Base-by-base conservation (phyloP, 2,888 invertebrate genomes). In the Metopia argyrocephala region DNA sequence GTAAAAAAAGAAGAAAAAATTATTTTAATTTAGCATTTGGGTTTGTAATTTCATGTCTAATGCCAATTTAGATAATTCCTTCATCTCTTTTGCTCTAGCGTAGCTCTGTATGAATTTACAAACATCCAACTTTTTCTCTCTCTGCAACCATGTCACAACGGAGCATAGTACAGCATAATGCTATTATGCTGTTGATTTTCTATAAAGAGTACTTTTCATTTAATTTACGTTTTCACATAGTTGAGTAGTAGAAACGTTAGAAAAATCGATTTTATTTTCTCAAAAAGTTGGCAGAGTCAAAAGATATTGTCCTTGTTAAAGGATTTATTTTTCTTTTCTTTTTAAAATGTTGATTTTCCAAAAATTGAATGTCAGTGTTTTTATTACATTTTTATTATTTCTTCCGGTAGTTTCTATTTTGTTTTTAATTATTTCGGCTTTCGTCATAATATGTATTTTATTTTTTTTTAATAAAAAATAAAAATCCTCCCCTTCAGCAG, bases 321-420 rank as follows among this genome's bases (percentile, higher is more conserved):
- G 3, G n/a, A 48, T 50, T 50, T n/a, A 21, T 74, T 73, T 21
- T 28, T 59, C 23, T 50, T 45, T 20, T 66, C 15, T 61, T 7
- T n/a, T 20, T 20, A 20, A 18, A 20, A 9, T 25, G 57, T 64
- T 64, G 46, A 21, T 64, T 48, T 69, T 31, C 6, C 45, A 23
- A 78, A 74, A 66, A 69, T 75, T 76, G 31, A 70, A 76, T 75
- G 79, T 75, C 75, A 65, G 57, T 76, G 70, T 64, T 59, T 65
- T 70, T 50, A 4, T 66, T 25, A 75, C 50, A 25, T 57, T n/a
- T 31, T 23, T 23, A 7, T 9, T n/a, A 7, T 52, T 38, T 31
- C 48, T 20, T 20, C 48, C 18, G n/a, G 25, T 48, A 64, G 27
- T 20, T 28, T 9, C 20, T 59, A 25, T 25, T 23, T 46, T 28